Evolutionary conservation across 2,113 vertebrate species (phyloP).

Genomic region (Porphyrio hochstetteri): DNA sequence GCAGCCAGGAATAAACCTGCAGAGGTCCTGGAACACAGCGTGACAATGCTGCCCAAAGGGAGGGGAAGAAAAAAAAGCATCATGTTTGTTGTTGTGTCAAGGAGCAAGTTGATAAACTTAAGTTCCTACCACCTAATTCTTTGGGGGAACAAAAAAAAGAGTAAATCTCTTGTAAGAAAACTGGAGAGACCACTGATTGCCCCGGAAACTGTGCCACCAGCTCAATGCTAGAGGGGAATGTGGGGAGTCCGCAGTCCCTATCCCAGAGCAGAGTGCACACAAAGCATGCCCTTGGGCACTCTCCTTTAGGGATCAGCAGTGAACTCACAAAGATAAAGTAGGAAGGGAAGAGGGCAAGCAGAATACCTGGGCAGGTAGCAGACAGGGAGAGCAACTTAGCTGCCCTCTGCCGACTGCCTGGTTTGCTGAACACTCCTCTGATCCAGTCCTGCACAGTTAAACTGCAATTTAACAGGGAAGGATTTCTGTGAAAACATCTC

Average conservation of each 20-base stretch:
- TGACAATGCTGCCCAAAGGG: not conserved
- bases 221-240: not conserved
- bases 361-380: conserved; percentile 12
- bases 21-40: not conserved
- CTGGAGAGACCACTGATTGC: fast-evolving
- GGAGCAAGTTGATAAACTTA: not conserved
- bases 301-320: not conserved
- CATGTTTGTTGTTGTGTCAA: not conserved
- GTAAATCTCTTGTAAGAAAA: not conserved
- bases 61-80: fast-evolving
- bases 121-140: not conserved
- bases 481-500: fast-evolving
- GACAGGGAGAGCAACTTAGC: not conserved
- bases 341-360: not conserved
- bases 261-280: fast-evolving
- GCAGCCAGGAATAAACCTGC: not conserved
- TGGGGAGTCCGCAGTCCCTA: fast-evolving
- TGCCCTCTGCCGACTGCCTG: conserved; percentile 52
- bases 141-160: not conserved
- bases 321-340: not conserved
- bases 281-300: not conserved
- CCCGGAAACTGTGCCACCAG: fast-evolving
- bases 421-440: fast-evolving
- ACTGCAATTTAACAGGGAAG: fast-evolving
- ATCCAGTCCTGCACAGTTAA: not conserved